phyloP scores from a whole-genome alignment of 2,113 vertebrate genomes.

The Cyanoderma ruficeps region DNA sequence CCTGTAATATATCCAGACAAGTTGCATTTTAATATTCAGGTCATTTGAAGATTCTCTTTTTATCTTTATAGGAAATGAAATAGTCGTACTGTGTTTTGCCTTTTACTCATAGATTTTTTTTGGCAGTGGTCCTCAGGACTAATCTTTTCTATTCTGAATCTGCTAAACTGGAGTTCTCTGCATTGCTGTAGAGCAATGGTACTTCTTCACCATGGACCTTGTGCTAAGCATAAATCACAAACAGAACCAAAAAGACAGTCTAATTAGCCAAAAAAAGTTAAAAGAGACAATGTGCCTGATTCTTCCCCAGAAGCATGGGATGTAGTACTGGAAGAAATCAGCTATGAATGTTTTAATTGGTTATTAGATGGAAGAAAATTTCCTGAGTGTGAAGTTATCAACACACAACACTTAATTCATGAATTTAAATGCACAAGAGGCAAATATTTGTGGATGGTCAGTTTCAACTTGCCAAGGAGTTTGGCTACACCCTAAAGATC shows the following conservation, averaged over 20 bases:
- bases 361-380: not conserved
- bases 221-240: not conserved
- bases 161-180: not conserved
- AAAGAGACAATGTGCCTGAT: not conserved
- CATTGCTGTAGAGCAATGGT: not conserved
- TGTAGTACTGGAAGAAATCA: not conserved
- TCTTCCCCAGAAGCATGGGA: not conserved
- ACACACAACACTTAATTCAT: not conserved
- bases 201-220: not conserved
- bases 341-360: not conserved
- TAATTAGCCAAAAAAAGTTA: not conserved
- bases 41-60: not conserved
- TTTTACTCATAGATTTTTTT: not conserved
- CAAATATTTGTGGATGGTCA: not conserved
- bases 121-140: not conserved
- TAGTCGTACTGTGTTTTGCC: not conserved
- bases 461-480: not conserved
- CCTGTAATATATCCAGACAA: not conserved
- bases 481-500: not conserved
- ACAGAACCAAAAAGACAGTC: not conserved
- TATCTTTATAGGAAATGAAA: not conserved
- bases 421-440: not conserved
- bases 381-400: not conserved
- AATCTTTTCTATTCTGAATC: not conserved
- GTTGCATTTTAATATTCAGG: not conserved